These are phyloP conservation scores for Caenorhabditis tropicalis DNA, from an alignment of 1,140 invertebrate species.

Conservation along the genomic window DNA sequence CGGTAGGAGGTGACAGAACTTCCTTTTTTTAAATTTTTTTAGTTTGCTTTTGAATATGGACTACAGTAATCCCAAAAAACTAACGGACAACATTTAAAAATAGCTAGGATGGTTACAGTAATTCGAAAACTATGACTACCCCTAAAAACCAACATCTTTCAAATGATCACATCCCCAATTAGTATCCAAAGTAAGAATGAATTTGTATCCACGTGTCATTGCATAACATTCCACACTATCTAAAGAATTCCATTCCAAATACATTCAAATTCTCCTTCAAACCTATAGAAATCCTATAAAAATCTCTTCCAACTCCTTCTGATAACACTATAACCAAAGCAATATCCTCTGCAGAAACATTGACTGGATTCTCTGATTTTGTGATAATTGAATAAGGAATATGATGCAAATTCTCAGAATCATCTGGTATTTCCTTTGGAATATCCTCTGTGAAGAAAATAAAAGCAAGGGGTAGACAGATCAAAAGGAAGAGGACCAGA, in stretches of 20 bases:
- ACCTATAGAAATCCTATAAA: neutral
- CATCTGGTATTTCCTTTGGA: neutral
- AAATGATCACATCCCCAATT: neutral
- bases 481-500: too few species aligned
- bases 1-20: too few species aligned
- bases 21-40: too few species aligned
- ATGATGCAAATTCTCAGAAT: neutral
- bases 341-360: neutral
- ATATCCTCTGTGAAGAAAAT: too few species aligned
- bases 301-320: neutral
- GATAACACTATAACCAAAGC: neutral
- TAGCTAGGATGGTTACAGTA: too few species aligned
- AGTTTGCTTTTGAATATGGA: too few species aligned
- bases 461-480: too few species aligned
- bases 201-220: constrained; percentile 2
- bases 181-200: neutral
- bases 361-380: neutral
- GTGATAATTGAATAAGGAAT: neutral
- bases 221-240: constrained; percentile 38
- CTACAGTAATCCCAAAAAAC: too few species aligned
- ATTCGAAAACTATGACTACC: too few species aligned
- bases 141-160: neutral
- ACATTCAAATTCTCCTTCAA: neutral
- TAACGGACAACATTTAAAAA: too few species aligned
- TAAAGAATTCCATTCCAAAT: neutral